Percentiles rank a stretch among this genome's conserved stretches.
Conservation (phyloP, 2,797 vertebrate genomes). For the Natrix natrix region DNA sequence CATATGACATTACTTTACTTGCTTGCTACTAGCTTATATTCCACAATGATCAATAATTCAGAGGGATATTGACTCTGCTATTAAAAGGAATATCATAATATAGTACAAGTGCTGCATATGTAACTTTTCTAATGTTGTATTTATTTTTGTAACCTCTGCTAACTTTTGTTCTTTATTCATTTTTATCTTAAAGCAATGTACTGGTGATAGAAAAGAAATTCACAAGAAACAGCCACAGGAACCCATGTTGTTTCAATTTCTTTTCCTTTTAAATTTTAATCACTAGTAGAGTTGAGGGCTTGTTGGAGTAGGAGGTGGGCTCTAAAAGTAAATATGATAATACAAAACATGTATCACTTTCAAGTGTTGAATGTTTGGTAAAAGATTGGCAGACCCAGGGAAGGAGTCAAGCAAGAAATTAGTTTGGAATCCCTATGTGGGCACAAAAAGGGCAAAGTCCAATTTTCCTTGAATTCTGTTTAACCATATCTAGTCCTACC, state of each 20-base stretch:
- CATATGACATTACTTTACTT: neutral
- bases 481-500: neutral
- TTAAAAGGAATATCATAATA: neutral
- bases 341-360: neutral
- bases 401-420: neutral
- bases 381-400: neutral
- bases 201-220: neutral
- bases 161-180: neutral
- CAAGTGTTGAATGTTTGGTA: neutral
- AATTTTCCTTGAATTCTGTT: neutral
- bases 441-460: neutral
- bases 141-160: neutral
- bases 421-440: neutral
- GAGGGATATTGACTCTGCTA: neutral
- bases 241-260: neutral
- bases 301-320: neutral
- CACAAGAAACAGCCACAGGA: neutral
- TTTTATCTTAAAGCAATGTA: neutral
- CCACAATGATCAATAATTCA: neutral
- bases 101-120: neutral
- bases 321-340: neutral
- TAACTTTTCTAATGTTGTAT: neutral
- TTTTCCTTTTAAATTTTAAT: neutral
- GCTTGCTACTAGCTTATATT: neutral
- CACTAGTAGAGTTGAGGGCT: neutral